phyloP scores from a whole-genome alignment of 2,113 vertebrate species.

The Daubentonia madagascariensis region DNA sequence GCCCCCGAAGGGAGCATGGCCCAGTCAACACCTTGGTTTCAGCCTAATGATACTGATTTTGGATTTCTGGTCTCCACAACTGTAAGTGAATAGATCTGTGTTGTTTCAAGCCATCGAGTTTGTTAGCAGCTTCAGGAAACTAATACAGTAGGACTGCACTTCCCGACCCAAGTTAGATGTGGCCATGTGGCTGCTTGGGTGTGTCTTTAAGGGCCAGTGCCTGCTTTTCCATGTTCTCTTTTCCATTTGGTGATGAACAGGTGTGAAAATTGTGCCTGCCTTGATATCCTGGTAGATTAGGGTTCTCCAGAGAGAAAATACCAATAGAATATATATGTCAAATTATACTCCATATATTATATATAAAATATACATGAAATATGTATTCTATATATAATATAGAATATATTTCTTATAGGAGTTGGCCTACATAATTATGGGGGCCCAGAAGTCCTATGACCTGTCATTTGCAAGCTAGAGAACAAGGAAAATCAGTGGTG shows the following conservation, averaged over 20 bases:
- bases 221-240: not conserved
- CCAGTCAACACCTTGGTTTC: rapidly evolving
- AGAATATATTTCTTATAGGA: not conserved
- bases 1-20: not conserved
- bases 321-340: not conserved
- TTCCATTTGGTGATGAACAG: not conserved
- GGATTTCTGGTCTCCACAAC: not conserved
- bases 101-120: not conserved
- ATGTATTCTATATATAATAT: not conserved
- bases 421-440: not conserved
- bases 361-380: not conserved
- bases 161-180: not conserved
- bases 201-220: not conserved
- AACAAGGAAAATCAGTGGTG: not conserved
- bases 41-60: not conserved
- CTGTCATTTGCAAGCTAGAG: not conserved
- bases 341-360: not conserved
- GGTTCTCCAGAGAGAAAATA: not conserved
- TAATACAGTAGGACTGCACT: not conserved
- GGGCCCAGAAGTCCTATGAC: not conserved
- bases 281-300: not conserved
- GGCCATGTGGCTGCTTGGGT: not conserved
- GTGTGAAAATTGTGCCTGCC: not conserved
- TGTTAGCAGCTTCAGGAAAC: not conserved
- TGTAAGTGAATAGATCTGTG: not conserved